Evolutionary conservation across 1,140 invertebrate genomes (phyloP).

Genomic region (Aphis gossypii): DNA sequence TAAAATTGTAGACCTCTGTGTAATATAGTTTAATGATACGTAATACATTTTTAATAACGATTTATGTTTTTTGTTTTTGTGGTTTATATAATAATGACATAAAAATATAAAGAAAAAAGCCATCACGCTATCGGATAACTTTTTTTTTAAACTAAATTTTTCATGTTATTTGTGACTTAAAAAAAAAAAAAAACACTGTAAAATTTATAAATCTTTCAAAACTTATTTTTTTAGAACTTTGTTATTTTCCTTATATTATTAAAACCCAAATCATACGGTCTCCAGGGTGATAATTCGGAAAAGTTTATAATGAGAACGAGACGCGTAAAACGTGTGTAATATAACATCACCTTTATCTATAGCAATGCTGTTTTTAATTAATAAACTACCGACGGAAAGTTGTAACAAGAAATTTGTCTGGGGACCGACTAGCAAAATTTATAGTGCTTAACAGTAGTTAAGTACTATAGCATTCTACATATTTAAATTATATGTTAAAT

Average conservation of each 20-base stretch:
- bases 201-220: conserved; percentile 47
- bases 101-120: not conserved
- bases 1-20: not conserved
- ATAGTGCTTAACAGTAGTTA: conserved; percentile 31
- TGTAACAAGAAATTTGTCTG: conserved; percentile 52
- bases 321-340: conserved; percentile 49
- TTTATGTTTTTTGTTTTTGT: not conserved
- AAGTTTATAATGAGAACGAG: conserved; percentile 55
- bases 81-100: not conserved
- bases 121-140: not conserved
- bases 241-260: conserved; percentile 44
- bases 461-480: conserved; percentile 20
- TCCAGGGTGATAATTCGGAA: conserved; percentile 52
- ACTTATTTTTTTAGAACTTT: conserved; percentile 51
- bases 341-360: conserved; percentile 51
- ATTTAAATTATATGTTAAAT: not conserved
- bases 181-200: conserved; percentile 4
- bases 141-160: conserved; percentile 21
- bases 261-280: conserved; percentile 47
- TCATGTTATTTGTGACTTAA: not conserved
- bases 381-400: conserved; percentile 56
- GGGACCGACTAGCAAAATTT: conserved; percentile 34
- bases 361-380: conserved; percentile 49
- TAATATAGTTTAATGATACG: no score
- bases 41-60: not conserved